A percentile compares a stretch with the other conserved stretches of the same genome.
Evolutionary conservation across 2,797 vertebrate species (phyloP).

Genomic region (Oreonectes daqikongensis): DNA sequence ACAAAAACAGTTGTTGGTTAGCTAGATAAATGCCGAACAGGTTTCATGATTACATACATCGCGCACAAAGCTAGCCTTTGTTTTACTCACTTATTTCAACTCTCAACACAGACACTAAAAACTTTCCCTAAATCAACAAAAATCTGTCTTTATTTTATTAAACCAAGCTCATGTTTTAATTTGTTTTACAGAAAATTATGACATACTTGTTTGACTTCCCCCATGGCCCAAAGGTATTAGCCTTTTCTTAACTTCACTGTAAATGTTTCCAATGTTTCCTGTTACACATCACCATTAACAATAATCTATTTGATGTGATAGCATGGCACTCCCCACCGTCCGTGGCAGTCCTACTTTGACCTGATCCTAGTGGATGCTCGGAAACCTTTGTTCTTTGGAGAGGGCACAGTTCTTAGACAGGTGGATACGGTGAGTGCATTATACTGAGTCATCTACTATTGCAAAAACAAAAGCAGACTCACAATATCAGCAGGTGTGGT

Average conservation of each 20-base stretch:
- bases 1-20: too few species aligned
- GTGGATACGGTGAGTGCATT: conserved; percentile 92
- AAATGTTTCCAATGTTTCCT: neutral
- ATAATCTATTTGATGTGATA: conserved; percentile 60
- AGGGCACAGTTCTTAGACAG: conserved; percentile 93
- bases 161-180: conserved; percentile 28
- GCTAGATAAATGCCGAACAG: too few species aligned
- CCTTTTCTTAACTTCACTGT: neutral
- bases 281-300: neutral
- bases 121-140: neutral
- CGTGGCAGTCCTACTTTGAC: conserved; percentile 98
- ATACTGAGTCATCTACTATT: neutral
- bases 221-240: conserved; percentile 93
- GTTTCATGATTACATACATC: too few species aligned
- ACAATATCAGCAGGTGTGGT: conserved; percentile 22
- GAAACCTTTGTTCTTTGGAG: conserved; percentile 95
- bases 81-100: neutral
- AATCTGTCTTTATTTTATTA: neutral
- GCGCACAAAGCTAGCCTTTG: too few species aligned
- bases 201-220: conserved; percentile 97
- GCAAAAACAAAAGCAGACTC: conserved; percentile 6
- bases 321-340: conserved; percentile 87
- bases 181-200: conserved; percentile 93
- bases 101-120: neutral
- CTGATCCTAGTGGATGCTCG: conserved; percentile 95